Conservation (phyloP, 35 echinoderm and acorn worm species). For the Stichopus chloronotus region DNA sequence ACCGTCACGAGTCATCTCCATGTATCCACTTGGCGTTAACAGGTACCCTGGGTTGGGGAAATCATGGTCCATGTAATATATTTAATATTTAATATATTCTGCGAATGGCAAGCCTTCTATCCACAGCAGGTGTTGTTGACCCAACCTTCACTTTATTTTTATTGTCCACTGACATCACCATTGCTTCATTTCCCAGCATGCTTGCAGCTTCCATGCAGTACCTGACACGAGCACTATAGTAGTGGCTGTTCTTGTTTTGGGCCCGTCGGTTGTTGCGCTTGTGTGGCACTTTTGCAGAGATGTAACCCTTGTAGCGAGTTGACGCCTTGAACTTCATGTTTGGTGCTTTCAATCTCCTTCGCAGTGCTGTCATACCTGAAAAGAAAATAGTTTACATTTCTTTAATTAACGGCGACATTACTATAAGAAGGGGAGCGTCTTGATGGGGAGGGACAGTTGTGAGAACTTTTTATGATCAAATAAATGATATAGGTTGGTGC, state of each 20-base stretch:
- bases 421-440: no score
- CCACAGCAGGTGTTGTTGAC: slow-evolving; percentile 51
- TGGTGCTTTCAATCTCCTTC: slow-evolving; percentile 35
- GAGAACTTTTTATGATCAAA: no score
- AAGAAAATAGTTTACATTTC: not conserved
- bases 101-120: slow-evolving; percentile 21
- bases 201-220: slow-evolving; percentile 59
- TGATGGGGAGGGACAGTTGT: no score
- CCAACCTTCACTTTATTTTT: slow-evolving; percentile 76
- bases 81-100: slow-evolving; percentile 54
- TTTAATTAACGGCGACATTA: no score
- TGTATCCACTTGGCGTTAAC: slow-evolving; percentile 57
- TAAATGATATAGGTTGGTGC: no score
- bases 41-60: slow-evolving; percentile 70
- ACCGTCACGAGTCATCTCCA: slow-evolving; percentile 14
- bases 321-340: slow-evolving; percentile 4
- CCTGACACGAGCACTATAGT: slow-evolving; percentile 65
- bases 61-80: slow-evolving; percentile 59
- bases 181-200: not conserved
- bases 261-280: slow-evolving; percentile 40
- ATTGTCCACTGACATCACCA: slow-evolving; percentile 59
- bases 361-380: not conserved
- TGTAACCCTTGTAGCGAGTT: slow-evolving; percentile 50
- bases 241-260: slow-evolving; percentile 58
- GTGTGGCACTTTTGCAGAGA: slow-evolving; percentile 48